phyloP scores from a whole-genome alignment of 64 coral and sea anemone species.

The Trachythela sp. region DNA sequence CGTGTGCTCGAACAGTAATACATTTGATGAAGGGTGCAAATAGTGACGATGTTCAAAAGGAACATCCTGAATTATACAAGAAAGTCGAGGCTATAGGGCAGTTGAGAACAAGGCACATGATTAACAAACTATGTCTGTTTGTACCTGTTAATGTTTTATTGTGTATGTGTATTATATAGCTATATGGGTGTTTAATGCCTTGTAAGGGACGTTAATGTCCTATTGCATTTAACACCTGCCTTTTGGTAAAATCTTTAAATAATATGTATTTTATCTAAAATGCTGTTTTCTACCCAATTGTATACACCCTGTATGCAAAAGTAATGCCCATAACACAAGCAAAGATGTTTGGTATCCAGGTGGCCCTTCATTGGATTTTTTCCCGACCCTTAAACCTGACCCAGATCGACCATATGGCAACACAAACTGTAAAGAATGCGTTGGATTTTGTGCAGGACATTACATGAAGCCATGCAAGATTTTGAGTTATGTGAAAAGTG shows the following conservation, averaged over 20 bases:
- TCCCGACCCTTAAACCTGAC: slow-evolving; percentile 15
- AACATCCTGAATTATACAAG: slow-evolving; percentile 44
- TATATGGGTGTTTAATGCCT: too few species aligned
- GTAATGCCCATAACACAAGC: background rate
- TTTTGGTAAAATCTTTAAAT: too few species aligned
- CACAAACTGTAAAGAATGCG: slow-evolving; percentile 15
- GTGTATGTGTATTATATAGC: too few species aligned
- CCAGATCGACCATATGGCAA: slow-evolving; percentile 26
- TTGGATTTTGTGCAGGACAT: slow-evolving; percentile 16
- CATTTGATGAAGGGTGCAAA: slow-evolving; percentile 44
- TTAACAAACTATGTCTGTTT: slow-evolving; percentile 46
- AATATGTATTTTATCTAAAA: slow-evolving; percentile 43
- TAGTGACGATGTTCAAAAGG: slow-evolving; percentile 35
- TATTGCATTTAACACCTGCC: too few species aligned
- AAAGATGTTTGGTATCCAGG: slow-evolving; percentile 24
- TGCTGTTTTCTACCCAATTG: slow-evolving; percentile 36
- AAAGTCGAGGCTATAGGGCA: slow-evolving; percentile 42
- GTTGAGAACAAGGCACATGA: slow-evolving; percentile 31
- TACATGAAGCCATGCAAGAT: slow-evolving; percentile 14
- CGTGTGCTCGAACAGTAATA: slow-evolving; percentile 40
- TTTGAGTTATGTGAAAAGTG: background rate
- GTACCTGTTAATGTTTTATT: too few species aligned
- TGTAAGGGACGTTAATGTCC: too few species aligned
- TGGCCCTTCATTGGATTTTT: slow-evolving; percentile 29
- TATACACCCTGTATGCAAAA: slow-evolving; percentile 42